Evolutionary conservation across 2,113 vertebrate genomes (phyloP), one percentile per base, ranked within the genome.

Genomic region (Nothocercus julius): DNA sequence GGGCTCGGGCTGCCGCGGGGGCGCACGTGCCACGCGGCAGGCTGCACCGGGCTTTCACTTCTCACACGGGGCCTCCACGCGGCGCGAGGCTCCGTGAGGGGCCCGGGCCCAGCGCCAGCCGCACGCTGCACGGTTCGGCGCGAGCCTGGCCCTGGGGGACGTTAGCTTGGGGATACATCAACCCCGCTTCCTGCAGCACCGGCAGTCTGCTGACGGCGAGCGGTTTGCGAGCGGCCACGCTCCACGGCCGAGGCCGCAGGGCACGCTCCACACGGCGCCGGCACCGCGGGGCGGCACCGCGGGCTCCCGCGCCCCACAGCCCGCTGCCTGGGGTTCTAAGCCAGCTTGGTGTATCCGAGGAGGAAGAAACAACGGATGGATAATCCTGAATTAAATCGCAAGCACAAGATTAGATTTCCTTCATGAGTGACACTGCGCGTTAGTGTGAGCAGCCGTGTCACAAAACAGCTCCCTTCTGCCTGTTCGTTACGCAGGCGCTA

Each of bases 401-500:
- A 69, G 51, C 5, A 5, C 8, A 4, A 90, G 89, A 94, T 94
- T 93, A 79, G 68, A 95, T 94, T 92, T 91, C 89, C 81, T 81
- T 72, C 15, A 1, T 53, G 89, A 92, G 84, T 9, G 89, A 93
- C 89, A 58, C 34, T 13, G 77, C 16, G 77, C 19, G 81, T 92
- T 95, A 95, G 61, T 0, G 8, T 86, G 82, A 79, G 91, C 1
- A 66, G 77, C 89, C 44, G 2, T 92, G 91, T 22, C 92, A 93
- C 89, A 89, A 82, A 90, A 74, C 94, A 92, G 96, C 66, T 90
- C 91, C 74, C 30, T 44, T 22, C 27, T 14, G 13, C 81, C 24
- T 9, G 84, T 62, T 92, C 89, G 21, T 82, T 69, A 81, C 19
- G 7, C 3, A 66, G 92, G 77, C 1, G 15, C 24, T 82, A 61